Percentiles rank a stretch among this genome's conserved stretches.
phyloP scores from a whole-genome alignment of 2,888 invertebrate genomes.

The Campoplex capitator region DNA sequence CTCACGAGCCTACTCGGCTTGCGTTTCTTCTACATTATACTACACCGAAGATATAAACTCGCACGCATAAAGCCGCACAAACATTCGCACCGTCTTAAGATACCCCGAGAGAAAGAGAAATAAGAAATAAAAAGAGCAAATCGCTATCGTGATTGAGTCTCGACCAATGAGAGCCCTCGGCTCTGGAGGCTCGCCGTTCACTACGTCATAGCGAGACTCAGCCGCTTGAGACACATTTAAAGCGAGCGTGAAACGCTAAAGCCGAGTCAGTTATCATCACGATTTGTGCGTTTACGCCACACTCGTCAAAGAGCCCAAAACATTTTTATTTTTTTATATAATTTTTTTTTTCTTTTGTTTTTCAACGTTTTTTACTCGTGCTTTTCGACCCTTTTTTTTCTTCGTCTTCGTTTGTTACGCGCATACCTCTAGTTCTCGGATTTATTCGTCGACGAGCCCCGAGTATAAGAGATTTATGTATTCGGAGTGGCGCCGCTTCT shows the following conservation, averaged over 20 bases:
- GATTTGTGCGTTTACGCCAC: conserved; percentile 14
- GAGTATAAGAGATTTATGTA: background rate
- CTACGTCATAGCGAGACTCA: conserved; percentile 52
- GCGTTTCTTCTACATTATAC: background rate
- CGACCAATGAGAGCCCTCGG: conserved; percentile 50
- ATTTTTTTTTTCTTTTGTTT: background rate
- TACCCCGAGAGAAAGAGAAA: conserved; percentile 33
- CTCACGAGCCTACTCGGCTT: background rate
- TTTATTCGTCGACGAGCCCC: background rate
- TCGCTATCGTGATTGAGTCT: conserved; percentile 14
- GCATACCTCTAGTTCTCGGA: background rate
- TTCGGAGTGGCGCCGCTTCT: background rate
- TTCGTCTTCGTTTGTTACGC: background rate
- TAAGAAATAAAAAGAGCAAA: conserved; percentile 35
- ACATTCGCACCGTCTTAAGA: background rate
- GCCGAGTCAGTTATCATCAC: conserved; percentile 51
- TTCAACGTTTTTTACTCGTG: background rate
- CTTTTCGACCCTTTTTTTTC: background rate
- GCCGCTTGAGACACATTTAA: conserved; percentile 51
- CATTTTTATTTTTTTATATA: background rate
- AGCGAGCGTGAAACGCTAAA: conserved; percentile 49
- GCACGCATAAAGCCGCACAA: background rate
- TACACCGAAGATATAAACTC: background rate
- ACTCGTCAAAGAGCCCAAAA: background rate
- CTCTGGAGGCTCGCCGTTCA: conserved; percentile 62